A percentile compares a stretch with the other conserved stretches of the same genome.
Evolutionary conservation across 2,888 invertebrate genomes (phyloP).

Genomic region (Melanostoma mellinum): DNA sequence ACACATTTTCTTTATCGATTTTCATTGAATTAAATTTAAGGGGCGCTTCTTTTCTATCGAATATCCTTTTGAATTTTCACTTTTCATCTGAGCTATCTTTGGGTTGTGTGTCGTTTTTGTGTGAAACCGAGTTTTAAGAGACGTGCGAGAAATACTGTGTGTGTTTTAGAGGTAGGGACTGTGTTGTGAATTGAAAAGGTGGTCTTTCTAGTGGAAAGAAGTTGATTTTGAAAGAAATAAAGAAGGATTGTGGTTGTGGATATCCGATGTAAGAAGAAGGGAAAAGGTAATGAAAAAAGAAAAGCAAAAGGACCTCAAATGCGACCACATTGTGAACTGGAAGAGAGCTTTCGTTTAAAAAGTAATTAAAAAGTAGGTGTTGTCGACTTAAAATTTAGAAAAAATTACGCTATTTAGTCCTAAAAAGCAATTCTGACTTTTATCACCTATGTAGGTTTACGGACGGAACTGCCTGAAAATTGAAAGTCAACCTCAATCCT

Average conservation of each 20-base stretch:
- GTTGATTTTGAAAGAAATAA: constrained; percentile 30
- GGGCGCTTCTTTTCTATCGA: constrained; percentile 42
- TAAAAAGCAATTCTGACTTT: too few species aligned
- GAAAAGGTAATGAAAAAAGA: too few species aligned
- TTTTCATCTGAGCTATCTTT: constrained; percentile 48
- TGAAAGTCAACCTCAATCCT: too few species aligned
- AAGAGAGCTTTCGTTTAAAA: constrained; percentile 32
- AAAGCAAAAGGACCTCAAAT: constrained; percentile 9
- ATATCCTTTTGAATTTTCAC: constrained; percentile 61
- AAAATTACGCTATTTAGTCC: too few species aligned
- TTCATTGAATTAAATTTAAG: constrained; percentile 70
- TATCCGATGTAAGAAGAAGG: neutral
- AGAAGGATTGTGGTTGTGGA: neutral
- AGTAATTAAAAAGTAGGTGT: constrained; percentile 18
- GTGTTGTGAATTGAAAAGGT: constrained; percentile 31
- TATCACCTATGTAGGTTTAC: too few species aligned
- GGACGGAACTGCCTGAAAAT: too few species aligned
- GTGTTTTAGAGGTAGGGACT: constrained; percentile 15
- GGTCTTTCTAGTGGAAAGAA: constrained; percentile 18
- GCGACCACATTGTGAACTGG: constrained; percentile 41
- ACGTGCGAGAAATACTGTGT: constrained; percentile 1
- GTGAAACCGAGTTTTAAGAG: neutral
- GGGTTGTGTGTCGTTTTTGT: constrained; percentile 27
- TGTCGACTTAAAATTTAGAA: neutral
- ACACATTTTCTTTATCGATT: constrained; percentile 62